Evolutionary conservation across 2,797 vertebrate genomes (phyloP).

Genomic region (Gambusia yucatana): DNA sequence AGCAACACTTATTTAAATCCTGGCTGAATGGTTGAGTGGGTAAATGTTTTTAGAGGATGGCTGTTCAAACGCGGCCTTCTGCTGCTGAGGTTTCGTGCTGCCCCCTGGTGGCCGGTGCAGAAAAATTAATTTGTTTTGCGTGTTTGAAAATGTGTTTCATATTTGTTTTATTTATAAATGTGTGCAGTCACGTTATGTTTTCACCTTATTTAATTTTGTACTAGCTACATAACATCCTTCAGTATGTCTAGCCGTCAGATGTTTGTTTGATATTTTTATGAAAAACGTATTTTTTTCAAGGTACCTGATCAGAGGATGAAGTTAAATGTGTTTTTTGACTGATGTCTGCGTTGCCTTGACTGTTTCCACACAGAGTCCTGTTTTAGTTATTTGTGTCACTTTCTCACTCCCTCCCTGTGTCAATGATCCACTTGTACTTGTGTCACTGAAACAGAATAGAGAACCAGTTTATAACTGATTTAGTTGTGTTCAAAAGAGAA

Average conservation of each 20-base stretch:
- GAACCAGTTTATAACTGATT: slow-evolving; percentile 57
- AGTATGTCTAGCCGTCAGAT: slow-evolving; percentile 56
- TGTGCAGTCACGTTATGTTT: slow-evolving; percentile 41
- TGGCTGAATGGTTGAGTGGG: neutral
- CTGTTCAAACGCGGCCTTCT: neutral
- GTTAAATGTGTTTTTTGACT: slow-evolving; percentile 52
- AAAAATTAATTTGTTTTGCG: slow-evolving; percentile 29
- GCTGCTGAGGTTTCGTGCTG: slow-evolving; percentile 31
- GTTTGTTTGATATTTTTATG: slow-evolving; percentile 64
- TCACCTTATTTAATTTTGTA: slow-evolving; percentile 75
- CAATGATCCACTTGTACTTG: slow-evolving; percentile 64
- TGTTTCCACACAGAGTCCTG: slow-evolving; percentile 38
- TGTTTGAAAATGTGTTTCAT: slow-evolving; percentile 31
- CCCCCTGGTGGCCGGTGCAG: slow-evolving; percentile 55
- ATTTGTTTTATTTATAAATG: slow-evolving; percentile 69
- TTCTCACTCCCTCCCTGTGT: slow-evolving; percentile 28
- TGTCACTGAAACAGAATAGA: slow-evolving; percentile 59
- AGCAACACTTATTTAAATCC: slow-evolving; percentile 1
- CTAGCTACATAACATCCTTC: slow-evolving; percentile 64
- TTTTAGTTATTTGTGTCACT: slow-evolving; percentile 48
- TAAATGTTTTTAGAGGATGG: neutral
- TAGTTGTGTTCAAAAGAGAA: slow-evolving; percentile 65
- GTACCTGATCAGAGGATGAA: slow-evolving; percentile 65
- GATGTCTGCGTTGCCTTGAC: slow-evolving; percentile 60
- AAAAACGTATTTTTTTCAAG: slow-evolving; percentile 58